Evolutionary conservation across 2,888 invertebrate genomes (phyloP).

Genomic region (Napeogenes sylphis): DNA sequence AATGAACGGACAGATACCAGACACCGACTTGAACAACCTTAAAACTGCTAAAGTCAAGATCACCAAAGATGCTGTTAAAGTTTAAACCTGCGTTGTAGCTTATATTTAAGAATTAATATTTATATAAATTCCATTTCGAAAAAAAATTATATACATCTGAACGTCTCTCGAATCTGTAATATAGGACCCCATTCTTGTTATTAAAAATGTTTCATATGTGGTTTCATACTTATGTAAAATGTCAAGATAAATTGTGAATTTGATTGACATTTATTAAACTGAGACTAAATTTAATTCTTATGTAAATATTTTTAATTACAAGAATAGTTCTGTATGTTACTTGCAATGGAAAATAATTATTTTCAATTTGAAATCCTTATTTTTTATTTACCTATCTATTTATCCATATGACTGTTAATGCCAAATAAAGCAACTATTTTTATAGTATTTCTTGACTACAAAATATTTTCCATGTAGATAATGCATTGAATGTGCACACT

Average conservation of each 20-base stretch:
- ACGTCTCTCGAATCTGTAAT: too few relatives aligned
- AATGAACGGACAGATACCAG: constrained; percentile 35
- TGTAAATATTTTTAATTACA: too few relatives aligned
- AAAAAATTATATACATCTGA: too few relatives aligned
- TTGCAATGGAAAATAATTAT: constrained; percentile 16
- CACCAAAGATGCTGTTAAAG: constrained; percentile 73
- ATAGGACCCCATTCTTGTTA: too few relatives aligned
- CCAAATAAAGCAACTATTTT: constrained; percentile 73
- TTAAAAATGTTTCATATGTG: too few relatives aligned
- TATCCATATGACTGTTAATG: constrained; percentile 52
- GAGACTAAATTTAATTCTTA: too few relatives aligned
- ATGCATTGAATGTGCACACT: constrained; percentile 37
- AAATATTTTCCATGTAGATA: constrained; percentile 42
- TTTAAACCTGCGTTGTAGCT: constrained; percentile 46
- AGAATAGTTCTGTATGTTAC: constrained; percentile 29
- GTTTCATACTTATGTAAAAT: too few relatives aligned
- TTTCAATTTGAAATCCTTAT: constrained; percentile 13
- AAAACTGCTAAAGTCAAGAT: constrained; percentile 51
- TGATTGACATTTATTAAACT: too few relatives aligned
- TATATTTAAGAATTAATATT: constrained; percentile 49
- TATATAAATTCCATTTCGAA: constrained; percentile 50
- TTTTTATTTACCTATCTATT: constrained; percentile 25
- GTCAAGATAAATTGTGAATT: too few relatives aligned
- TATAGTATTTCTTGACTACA: constrained; percentile 63
- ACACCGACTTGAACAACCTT: constrained; percentile 40